Conservation (phyloP, 2,888 invertebrate species). For the Tachina grossa region DNA sequence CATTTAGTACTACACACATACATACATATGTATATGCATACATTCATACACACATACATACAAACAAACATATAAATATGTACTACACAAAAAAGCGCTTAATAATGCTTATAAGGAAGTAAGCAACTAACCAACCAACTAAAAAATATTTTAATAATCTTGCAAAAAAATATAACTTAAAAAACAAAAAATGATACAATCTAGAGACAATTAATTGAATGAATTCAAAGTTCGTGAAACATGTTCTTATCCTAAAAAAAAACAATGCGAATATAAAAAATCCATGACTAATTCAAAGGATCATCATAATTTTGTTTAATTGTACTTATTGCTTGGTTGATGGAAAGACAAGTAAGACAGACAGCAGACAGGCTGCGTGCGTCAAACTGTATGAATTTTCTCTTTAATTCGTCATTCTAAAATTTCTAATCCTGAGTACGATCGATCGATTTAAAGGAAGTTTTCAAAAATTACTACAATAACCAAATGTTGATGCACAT, state of each 20-base stretch:
- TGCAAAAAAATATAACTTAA: not conserved
- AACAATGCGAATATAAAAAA: slow-evolving; percentile 10
- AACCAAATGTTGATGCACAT: slow-evolving; percentile 21
- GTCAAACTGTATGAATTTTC: not conserved
- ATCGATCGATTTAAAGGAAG: slow-evolving; percentile 20
- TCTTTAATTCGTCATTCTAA: not conserved
- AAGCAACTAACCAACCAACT: slow-evolving; percentile 13
- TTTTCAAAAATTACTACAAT: slow-evolving; percentile 15
- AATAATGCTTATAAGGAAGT: slow-evolving; percentile 13
- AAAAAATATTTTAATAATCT: slow-evolving; percentile 6
- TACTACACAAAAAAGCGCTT: slow-evolving; percentile 21
- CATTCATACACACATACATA: slow-evolving; percentile 3
- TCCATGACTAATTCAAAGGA: slow-evolving; percentile 9
- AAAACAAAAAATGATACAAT: not conserved
- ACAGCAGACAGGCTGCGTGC: too few species aligned
- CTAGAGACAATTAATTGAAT: slow-evolving; percentile 21
- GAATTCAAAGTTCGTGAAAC: slow-evolving; percentile 25
- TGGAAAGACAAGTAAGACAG: not conserved
- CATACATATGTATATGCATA: not conserved
- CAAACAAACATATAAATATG: too few species aligned
- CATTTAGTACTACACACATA: not conserved
- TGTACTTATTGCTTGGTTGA: slow-evolving; percentile 1
- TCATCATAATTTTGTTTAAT: slow-evolving; percentile 16
- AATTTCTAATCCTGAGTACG: not conserved
- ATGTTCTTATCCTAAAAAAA: slow-evolving; percentile 5